Evolutionary conservation across 1,140 invertebrate genomes (phyloP), one percentile per base, ranked within the genome.

Genomic region (Papilio aristodemus): DNA sequence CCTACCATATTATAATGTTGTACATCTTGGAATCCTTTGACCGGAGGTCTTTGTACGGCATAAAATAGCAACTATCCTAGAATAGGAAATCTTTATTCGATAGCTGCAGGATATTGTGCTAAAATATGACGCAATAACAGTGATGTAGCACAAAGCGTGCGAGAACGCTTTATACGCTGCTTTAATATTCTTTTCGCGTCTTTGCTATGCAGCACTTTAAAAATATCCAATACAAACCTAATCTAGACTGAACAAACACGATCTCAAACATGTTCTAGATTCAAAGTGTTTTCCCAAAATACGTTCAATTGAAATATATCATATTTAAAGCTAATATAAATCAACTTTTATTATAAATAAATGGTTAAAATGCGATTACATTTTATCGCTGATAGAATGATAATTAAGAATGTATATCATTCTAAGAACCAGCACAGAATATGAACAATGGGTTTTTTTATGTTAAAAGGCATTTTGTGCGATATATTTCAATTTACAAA

Each of bases 111-210:
- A 54, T 54, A 54, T 54, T 25, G 3, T 54, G 19, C 22, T 54
- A 54, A 54, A 54, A 54, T 54, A 54, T 54, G 17, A 54, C 46
- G 46, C 19, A 54, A 54, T 54, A 54, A 54, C 10, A 10, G 46
- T 54, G 46, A 54, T 19, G 46, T 11, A 54, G 46, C 43, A 22
- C 43, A 22, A 50, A 11, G 19, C 46, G 19, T 10, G 19, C 46
- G 46, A 11, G 46, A 22, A 19, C 46, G 46, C 19, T 4, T 10
- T 54, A 10, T 54, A 54, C 46, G 46, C 46, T 54, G 27, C 27
- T 32, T 32, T 19, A 54, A 54, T 54, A 54, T 25, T 25, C 19
- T 13, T 54, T 25, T 8, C 46, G 9, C 19, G 19, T 54, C 46
- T 54, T 22, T 6, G 6, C 27, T 54, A 54, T 54, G 9, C 46